phyloP scores from a whole-genome alignment of 1,140 invertebrate genomes.

The Mya arenaria region DNA sequence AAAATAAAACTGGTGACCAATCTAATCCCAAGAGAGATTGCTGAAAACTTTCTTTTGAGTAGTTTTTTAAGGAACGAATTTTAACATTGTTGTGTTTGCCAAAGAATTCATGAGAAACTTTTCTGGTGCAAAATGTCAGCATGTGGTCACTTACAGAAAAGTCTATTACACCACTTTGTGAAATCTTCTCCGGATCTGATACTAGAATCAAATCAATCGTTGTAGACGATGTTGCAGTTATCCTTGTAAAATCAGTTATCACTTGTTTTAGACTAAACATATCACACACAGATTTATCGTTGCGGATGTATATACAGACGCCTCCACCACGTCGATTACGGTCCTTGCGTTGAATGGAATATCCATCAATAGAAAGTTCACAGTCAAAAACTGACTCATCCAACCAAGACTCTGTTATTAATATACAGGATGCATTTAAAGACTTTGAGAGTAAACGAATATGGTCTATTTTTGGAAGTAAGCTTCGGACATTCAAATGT shows the following conservation, averaged over 20 bases:
- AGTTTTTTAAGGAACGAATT: neutral
- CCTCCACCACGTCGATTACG: neutral
- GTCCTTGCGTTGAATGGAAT: constrained; percentile 2
- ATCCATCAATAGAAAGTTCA: neutral
- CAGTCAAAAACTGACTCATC: constrained; percentile 1
- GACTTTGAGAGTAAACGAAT: constrained; percentile 1
- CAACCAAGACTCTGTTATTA: constrained; percentile 5
- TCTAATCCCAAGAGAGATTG: neutral
- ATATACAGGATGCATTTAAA: neutral
- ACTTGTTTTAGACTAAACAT: neutral
- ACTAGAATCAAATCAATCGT: neutral
- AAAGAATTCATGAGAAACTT: neutral
- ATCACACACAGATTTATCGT: neutral
- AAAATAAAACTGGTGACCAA: neutral
- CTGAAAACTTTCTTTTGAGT: neutral
- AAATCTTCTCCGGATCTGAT: neutral
- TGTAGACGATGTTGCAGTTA: neutral
- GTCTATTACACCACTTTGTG: neutral
- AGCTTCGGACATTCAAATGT: constrained; percentile 11
- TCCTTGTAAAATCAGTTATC: neutral
- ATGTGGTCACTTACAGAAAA: neutral
- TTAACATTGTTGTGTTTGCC: constrained; percentile 9
- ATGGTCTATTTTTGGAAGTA: constrained; percentile 15
- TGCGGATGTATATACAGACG: constrained; percentile 3
- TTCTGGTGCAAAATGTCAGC: neutral